Conservation (phyloP, 2,113 vertebrate genomes). For the Myrmecophaga tridactyla region DNA sequence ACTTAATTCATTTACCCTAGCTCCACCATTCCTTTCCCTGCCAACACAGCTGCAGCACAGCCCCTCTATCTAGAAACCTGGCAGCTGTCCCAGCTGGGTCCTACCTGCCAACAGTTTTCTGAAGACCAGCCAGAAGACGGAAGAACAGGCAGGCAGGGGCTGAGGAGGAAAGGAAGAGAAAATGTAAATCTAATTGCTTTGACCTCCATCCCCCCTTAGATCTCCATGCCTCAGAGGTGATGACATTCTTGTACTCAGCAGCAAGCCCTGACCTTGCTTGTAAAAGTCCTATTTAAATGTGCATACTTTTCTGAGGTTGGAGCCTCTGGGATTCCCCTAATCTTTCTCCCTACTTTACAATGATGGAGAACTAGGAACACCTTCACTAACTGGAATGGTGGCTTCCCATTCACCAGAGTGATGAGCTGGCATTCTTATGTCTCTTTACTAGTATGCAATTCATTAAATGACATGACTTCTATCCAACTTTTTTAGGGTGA, state of each 20-base stretch:
- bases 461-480: neutral
- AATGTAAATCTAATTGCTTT: neutral
- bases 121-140: constrained; percentile 39
- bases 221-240: neutral
- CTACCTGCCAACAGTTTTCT: constrained; percentile 63
- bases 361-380: neutral
- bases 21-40: neutral
- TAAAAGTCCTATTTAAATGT: neutral
- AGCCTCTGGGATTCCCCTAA: neutral
- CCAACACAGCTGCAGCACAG: constrained; percentile 60
- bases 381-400: neutral
- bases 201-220: neutral
- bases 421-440: neutral
- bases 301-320: neutral
- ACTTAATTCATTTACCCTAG: constrained; percentile 39
- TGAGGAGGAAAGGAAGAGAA: neutral
- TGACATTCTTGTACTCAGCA: neutral
- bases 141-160: neutral
- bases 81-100: constrained; percentile 46
- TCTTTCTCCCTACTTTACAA: neutral
- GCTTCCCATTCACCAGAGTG: neutral
- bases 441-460: neutral
- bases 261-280: neutral
- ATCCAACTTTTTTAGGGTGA: neutral
- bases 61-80: constrained; percentile 50